Percentiles rank a stretch among this genome's conserved stretches.
Conservation (phyloP, 2,113 vertebrate species). For the Nothocercus nigrocapillus region DNA sequence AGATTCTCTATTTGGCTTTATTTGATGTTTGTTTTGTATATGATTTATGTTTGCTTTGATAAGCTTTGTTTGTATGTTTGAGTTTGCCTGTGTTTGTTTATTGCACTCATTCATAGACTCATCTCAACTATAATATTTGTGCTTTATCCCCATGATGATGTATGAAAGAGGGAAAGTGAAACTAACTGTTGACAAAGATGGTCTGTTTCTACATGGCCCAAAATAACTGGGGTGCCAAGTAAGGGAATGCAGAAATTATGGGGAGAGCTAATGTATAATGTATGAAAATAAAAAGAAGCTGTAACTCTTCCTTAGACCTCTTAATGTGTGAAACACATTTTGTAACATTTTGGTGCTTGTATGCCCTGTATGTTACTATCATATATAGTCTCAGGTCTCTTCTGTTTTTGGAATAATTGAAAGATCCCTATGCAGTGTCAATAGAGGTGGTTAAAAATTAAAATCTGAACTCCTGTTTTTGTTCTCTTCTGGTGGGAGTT, state of each 20-base stretch:
- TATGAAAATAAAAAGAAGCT: too few species aligned
- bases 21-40: background rate
- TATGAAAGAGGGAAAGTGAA: background rate
- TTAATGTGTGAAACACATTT: slow-evolving; percentile 67
- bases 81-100: background rate
- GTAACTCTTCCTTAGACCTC: slow-evolving; percentile 52
- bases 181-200: background rate
- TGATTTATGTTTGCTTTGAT: background rate
- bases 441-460: background rate
- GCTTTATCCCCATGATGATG: background rate
- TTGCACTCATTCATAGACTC: background rate
- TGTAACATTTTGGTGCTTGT: slow-evolving; percentile 62
- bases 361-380: slow-evolving; percentile 51
- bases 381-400: background rate
- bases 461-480: too few species aligned
- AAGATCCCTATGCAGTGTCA: background rate
- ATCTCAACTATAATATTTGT: background rate
- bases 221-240: background rate
- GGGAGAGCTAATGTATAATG: background rate
- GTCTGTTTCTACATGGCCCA: background rate
- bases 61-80: background rate
- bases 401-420: background rate
- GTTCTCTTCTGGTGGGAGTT: background rate
- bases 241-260: background rate
- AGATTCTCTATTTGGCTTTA: background rate